Percentiles rank a stretch among this genome's conserved stretches.
Evolutionary conservation across 2,888 invertebrate genomes (phyloP).

Genomic region (Leptinotarsa juncta): DNA sequence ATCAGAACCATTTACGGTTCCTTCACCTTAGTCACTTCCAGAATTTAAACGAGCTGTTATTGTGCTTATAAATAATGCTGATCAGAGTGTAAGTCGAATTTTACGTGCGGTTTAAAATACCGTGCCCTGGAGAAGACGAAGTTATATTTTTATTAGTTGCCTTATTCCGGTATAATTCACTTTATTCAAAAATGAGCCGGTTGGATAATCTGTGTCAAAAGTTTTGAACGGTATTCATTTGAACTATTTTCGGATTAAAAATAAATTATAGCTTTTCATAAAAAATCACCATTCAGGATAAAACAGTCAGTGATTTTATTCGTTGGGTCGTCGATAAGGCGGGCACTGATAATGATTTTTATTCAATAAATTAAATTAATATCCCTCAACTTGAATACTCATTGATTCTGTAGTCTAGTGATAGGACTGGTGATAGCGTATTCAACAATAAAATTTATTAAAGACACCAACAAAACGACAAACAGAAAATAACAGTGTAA

Average conservation of each 20-base stretch:
- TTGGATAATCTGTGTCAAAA: too few relatives aligned
- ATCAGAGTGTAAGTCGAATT: constrained; percentile 50
- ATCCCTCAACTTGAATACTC: background rate
- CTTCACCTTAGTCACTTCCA: constrained; percentile 57
- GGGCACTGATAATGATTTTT: background rate
- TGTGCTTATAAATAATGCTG: constrained; percentile 52
- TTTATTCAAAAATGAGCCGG: background rate
- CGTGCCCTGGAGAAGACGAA: constrained; percentile 16
- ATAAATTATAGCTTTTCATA: too few relatives aligned
- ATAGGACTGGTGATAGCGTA: too few relatives aligned
- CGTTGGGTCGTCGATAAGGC: too few relatives aligned
- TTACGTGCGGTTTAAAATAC: constrained; percentile 46
- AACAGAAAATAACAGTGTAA: too few relatives aligned
- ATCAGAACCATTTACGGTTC: constrained; percentile 58
- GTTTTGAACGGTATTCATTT: too few relatives aligned
- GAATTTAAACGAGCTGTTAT: constrained; percentile 55
- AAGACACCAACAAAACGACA: too few relatives aligned
- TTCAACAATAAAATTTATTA: too few relatives aligned
- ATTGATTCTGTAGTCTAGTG: background rate
- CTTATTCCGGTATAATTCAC: background rate
- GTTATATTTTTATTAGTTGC: background rate
- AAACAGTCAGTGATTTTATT: too few relatives aligned
- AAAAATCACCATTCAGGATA: too few relatives aligned
- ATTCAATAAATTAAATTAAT: background rate
- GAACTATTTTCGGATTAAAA: too few relatives aligned